Evolutionary conservation across 2,888 invertebrate genomes (phyloP).

Genomic region (Oxystoma pomonae): DNA sequence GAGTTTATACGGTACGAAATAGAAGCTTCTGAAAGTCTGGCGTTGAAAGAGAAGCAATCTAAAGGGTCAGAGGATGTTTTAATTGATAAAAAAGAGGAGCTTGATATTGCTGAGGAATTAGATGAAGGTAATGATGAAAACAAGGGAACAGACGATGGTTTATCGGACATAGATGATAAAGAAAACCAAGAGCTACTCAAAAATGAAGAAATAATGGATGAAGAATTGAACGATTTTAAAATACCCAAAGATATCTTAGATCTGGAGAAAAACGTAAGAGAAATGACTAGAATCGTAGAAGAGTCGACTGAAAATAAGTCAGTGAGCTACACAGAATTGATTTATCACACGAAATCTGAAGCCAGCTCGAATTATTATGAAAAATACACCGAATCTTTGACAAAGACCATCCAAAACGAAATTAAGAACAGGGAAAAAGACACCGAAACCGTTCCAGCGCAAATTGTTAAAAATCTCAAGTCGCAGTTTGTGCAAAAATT

Average conservation of each 20-base stretch:
- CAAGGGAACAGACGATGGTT: neutral
- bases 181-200: constrained; percentile 7
- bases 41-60: constrained; percentile 20
- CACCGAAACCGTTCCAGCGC: constrained; percentile 34
- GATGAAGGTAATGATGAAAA: constrained; percentile 10
- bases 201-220: constrained; percentile 17
- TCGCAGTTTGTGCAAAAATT: constrained; percentile 30
- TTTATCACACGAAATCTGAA: constrained; percentile 33
- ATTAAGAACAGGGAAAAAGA: constrained; percentile 33
- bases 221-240: neutral
- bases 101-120: constrained; percentile 1
- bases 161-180: too few relatives aligned
- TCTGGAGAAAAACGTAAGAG: neutral
- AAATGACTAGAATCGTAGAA: neutral
- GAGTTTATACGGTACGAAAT: constrained; percentile 23
- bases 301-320: constrained; percentile 17
- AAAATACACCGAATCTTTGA: constrained; percentile 32
- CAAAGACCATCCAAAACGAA: constrained; percentile 28
- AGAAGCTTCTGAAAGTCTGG: constrained; percentile 17
- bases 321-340: constrained; percentile 32
- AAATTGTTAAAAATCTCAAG: constrained; percentile 38
- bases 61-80: constrained; percentile 9
- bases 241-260: neutral
- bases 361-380: constrained; percentile 32
- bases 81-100: constrained; percentile 9